Evolutionary conservation across 2,113 vertebrate species (phyloP).

Genomic region (Thermophis baileyi): DNA sequence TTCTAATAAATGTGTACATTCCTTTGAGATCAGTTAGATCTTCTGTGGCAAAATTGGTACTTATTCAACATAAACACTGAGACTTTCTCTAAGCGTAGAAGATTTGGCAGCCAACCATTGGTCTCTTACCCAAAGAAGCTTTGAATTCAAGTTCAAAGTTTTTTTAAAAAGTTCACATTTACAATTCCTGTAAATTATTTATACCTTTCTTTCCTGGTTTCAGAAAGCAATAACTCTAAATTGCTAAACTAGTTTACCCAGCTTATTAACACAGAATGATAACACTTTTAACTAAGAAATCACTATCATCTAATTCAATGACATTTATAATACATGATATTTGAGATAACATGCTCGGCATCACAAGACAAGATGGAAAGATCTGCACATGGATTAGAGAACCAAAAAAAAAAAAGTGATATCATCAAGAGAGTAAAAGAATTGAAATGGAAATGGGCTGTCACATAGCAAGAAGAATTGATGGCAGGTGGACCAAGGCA

Average conservation of each 20-base stretch:
- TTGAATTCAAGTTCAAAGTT: background rate
- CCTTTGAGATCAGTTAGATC: background rate
- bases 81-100: background rate
- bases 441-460: no score
- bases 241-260: background rate
- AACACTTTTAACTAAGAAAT: background rate
- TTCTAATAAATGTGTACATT: background rate
- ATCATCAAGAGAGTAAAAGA: no score
- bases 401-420: no score
- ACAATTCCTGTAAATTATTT: background rate
- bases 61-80: background rate
- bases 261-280: background rate
- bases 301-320: background rate
- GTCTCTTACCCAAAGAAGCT: background rate
- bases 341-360: no score
- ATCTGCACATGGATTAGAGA: no score
- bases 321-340: no score
- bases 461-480: no score
- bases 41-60: background rate
- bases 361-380: background rate
- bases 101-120: background rate
- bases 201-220: background rate
- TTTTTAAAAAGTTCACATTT: background rate
- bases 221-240: background rate
- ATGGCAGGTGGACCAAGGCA: no score